These are phyloP conservation scores for Siderastrea radians DNA, from an alignment of 92 coral and sea anemone species.

Conservation along the genomic window DNA sequence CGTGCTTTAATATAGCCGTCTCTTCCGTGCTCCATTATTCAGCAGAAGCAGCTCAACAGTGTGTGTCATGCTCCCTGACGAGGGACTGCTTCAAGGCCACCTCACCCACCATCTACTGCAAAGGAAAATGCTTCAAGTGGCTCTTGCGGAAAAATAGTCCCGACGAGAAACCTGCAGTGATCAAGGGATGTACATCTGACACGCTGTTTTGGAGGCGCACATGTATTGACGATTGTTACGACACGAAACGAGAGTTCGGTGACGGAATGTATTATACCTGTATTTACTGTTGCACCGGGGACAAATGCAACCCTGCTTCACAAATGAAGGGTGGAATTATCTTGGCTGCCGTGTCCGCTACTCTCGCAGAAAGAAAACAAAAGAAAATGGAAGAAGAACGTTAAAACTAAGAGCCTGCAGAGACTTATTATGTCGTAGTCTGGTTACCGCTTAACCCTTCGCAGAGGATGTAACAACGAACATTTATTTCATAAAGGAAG, in stretches of 20 bases:
- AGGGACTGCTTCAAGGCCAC: background rate
- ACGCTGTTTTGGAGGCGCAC: background rate
- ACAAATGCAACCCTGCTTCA: background rate
- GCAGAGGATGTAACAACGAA: no score
- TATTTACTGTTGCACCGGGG: conserved; percentile 17
- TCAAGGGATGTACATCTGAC: conserved; percentile 21
- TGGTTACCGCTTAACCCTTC: no score
- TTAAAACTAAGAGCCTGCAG: no score
- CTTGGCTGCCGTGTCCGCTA: background rate
- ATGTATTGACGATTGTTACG: conserved; percentile 16
- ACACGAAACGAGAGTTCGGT: conserved; percentile 7
- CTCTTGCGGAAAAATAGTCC: conserved; percentile 13
- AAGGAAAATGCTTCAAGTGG: background rate
- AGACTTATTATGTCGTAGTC: no score
- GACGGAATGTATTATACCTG: background rate
- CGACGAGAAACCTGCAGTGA: background rate
- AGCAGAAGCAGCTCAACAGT: background rate
- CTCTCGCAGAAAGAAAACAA: background rate
- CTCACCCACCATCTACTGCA: background rate
- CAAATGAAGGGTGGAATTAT: background rate
- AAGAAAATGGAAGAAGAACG: background rate
- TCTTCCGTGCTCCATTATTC: background rate
- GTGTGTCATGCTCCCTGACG: background rate
- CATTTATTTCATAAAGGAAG: no score
- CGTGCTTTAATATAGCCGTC: background rate